These are phyloP conservation scores for Xestoiulus laeticollis DNA, from an alignment of 2,888 invertebrate genomes.

Conservation along the genomic window DNA sequence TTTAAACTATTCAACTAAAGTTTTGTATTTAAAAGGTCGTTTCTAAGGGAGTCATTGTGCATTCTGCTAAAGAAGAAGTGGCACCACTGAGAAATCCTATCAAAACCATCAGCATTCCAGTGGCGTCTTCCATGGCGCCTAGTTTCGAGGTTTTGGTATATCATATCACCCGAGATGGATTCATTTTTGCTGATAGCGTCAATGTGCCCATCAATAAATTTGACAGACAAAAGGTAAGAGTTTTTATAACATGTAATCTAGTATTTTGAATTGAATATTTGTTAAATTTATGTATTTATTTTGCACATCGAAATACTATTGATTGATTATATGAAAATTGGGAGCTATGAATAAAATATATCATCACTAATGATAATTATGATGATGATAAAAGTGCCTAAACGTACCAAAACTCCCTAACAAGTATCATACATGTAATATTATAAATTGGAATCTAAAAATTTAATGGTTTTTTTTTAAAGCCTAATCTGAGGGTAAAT, in stretches of 20 bases:
- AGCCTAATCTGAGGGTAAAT: constrained; percentile 66
- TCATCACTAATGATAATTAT: no score
- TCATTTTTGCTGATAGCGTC: constrained; percentile 68
- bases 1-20: constrained; percentile 51
- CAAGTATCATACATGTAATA: no score
- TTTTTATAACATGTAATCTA: not conserved
- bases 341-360: no score
- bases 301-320: no score
- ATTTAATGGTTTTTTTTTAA: constrained; percentile 60
- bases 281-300: no score
- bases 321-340: no score
- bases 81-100: constrained; percentile 62
- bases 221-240: constrained; percentile 43
- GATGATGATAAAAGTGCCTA: no score
- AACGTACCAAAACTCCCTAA: no score
- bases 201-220: constrained; percentile 69
- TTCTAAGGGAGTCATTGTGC: constrained; percentile 67
- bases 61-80: constrained; percentile 62
- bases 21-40: constrained; percentile 63
- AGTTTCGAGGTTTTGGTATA: constrained; percentile 68
- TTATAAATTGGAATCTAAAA: no score
- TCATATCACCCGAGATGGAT: constrained; percentile 65
- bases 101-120: constrained; percentile 67
- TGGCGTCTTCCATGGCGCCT: constrained; percentile 70
- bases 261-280: no score